Evolutionary conservation across 2,113 vertebrate genomes (phyloP).

Genomic region (Apaloderma vittatum): DNA sequence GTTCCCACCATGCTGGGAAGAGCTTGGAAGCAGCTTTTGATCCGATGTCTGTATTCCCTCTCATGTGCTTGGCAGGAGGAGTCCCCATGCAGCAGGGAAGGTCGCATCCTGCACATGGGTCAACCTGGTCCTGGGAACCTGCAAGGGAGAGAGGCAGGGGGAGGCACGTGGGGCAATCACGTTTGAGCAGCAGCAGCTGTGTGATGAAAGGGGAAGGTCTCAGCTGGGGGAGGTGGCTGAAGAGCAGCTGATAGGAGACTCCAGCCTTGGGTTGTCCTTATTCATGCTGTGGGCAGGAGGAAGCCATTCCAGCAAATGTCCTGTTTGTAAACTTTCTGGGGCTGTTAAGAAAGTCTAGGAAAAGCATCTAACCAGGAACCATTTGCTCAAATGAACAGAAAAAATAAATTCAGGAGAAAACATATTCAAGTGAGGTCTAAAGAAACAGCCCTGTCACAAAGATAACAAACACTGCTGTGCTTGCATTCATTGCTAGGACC

Average conservation of each 20-base stretch:
- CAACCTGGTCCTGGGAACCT: background rate
- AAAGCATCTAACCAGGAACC: background rate
- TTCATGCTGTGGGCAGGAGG: background rate
- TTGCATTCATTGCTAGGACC: background rate
- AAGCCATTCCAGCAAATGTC: background rate
- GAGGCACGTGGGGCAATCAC: fast-evolving
- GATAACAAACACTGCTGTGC: background rate
- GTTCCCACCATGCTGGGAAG: background rate
- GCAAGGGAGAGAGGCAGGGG: background rate
- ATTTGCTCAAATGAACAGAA: slow-evolving; percentile 10
- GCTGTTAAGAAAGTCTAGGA: background rate
- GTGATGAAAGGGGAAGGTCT: background rate
- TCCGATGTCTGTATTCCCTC: background rate
- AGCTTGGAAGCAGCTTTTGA: background rate
- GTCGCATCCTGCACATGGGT: background rate
- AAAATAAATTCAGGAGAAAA: slow-evolving; percentile 1
- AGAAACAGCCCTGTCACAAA: background rate
- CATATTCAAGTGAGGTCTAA: background rate
- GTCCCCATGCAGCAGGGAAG: background rate
- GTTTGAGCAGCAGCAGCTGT: background rate
- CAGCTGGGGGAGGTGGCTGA: background rate
- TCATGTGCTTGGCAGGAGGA: background rate
- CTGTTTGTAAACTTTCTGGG: background rate
- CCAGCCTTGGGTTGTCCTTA: background rate
- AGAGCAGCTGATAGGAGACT: background rate